Base-by-base conservation (phyloP, 2,888 invertebrate species). In the Idaea dimidiata region DNA sequence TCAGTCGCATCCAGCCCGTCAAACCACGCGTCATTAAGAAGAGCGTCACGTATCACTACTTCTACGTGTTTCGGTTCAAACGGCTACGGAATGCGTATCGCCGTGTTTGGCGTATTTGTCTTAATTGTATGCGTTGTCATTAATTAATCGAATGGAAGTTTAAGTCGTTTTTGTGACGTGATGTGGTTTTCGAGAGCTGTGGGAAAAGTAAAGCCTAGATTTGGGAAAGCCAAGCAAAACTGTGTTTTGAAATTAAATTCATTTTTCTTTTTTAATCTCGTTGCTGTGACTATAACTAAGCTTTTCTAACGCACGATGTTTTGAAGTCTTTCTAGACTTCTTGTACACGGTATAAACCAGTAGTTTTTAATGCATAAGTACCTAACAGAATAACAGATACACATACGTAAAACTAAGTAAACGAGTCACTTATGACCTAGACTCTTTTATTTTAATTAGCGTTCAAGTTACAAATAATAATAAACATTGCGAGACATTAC, bases 61-160 rank as follows among this genome's bases (percentile, higher is more conserved):
- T 43, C 6, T 43, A 43, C 43, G 43, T 43, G 43, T 43, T 43
- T 43, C 43, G 43, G 43, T 43, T 43, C 43, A 43, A 43, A 43
- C 43, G 43, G 43, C 10, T 8, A 43, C 43, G 43, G 43, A 77
- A 82, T 83, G 70, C 76, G 74, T 81, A 84, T 84, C 77, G 74
- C 79, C 80, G 75, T 69, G 80, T 78, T 85, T 83, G 75, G 74
- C 69, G 77, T 85, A 84, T 84, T 83, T 86, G 81, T 83, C 43
- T 43, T 43, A 43, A 43, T 43, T 43, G 43, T 43, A 10, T 43
- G 43, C 43, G 43, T 43, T 43, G 43, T 14, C 43, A 43, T 43
- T 43, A 43, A 43, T 43, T 43, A 43, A 43, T 43, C 43, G 43
- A 43, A 43, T 43, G 43, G 14, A 43, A 43, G 14, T 43, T 43